Evolutionary conservation across 2,797 vertebrate genomes (phyloP), one percentile per base, ranked within the genome.

Genomic region (Rhynchotus rufescens): DNA sequence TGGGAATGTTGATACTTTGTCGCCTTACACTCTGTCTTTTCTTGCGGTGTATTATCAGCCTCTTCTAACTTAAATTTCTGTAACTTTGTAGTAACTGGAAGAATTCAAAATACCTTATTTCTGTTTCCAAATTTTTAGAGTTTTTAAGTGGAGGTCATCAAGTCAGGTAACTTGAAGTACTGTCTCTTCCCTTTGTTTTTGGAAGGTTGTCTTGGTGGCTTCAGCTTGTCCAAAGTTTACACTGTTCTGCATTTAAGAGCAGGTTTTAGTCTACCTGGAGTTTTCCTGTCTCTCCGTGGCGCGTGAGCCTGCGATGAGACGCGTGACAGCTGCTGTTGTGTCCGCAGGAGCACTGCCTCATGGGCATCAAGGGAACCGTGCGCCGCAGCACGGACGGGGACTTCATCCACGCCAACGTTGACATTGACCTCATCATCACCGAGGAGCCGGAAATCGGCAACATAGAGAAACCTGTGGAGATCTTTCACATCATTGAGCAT

Each of bases 401-500:
- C 96, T 99, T 99, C 95, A 99, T 99, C 95, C 99, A 99, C 25
- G 99, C 99, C 47, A 99, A 99, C 12, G 99, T 99, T 19, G 99
- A 99, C 93, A 99, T 99, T 72, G 99, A 99, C 97, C 97, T 99
- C 60, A 99, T 99, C 91, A 99, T 99, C 94, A 99, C 99, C 0
- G 99, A 99, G 92, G 99, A 99, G 95, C 99, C 99, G 1, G 99
- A 99, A 95, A 99, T 99, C 74, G 99, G 99, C 78, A 99, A 99
- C 77, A 99, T 99, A 36, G 99, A 99, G 96, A 99, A 99, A 74
- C 99, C 99, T 0, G 99, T 99, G 12, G 99, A 99, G 97, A 99
- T 99, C 71, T 99, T 99, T 85, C 99, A 99, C 95, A 99, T 99
- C 88, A 99, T 99, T 19, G 99, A 99, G 84, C 99, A 99, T 71